Percentiles rank a stretch among this genome's conserved stretches.
Evolutionary conservation across 2,797 vertebrate species (phyloP).

Genomic region (Australoheros facetus): DNA sequence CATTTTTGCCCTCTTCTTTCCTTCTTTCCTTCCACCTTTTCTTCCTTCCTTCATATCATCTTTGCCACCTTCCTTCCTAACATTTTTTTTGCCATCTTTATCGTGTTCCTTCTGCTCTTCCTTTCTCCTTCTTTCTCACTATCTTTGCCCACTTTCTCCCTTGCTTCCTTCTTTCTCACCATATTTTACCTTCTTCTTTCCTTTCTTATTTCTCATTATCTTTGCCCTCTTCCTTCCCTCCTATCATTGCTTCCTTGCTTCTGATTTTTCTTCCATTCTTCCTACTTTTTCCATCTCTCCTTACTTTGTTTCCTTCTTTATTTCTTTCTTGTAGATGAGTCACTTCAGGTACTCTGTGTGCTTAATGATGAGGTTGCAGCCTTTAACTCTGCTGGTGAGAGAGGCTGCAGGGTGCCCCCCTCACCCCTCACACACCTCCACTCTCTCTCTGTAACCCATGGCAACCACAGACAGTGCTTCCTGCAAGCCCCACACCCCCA

Average conservation of each 20-base stretch:
- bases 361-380: constrained; percentile 48
- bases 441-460: constrained; percentile 70
- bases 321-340: constrained; percentile 38
- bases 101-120: background rate
- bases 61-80: too few relatives aligned
- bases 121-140: too few relatives aligned
- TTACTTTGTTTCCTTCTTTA: background rate
- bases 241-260: background rate
- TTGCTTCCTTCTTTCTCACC: background rate
- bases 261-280: background rate
- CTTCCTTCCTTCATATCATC: background rate
- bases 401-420: constrained; percentile 42
- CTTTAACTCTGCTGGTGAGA: constrained; percentile 51
- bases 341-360: constrained; percentile 56
- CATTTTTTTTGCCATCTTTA: background rate
- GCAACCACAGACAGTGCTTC: constrained; percentile 74
- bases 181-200: fast-evolving
- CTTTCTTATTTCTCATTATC: background rate
- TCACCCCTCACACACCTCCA: constrained; percentile 11
- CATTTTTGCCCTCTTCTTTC: background rate
- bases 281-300: background rate
- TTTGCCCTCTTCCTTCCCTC: background rate
- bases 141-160: background rate
- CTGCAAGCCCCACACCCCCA: constrained; percentile 29
- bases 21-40: background rate